Evolutionary conservation across 2,797 vertebrate genomes (phyloP).

Genomic region (Aotus griseimembra): DNA sequence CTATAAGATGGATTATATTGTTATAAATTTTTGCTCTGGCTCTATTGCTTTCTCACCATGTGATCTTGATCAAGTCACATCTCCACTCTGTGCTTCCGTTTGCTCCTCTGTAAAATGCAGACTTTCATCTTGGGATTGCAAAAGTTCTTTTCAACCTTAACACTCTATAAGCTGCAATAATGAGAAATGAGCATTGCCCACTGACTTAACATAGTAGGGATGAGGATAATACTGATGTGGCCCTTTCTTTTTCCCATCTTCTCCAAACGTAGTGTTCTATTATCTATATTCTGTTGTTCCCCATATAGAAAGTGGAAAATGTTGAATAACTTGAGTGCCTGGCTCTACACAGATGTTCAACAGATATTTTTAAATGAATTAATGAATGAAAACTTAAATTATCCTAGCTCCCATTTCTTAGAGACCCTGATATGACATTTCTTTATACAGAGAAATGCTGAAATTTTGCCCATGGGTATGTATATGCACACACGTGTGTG

Average conservation of each 20-base stretch:
- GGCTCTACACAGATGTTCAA: background rate
- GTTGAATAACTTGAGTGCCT: background rate
- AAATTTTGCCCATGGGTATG: background rate
- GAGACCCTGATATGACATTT: background rate
- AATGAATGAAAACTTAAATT: background rate
- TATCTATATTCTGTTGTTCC: background rate
- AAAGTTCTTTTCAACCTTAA: slow-evolving; percentile 12
- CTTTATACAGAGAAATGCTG: background rate
- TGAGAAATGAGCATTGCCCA: background rate
- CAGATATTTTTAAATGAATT: slow-evolving; percentile 15
- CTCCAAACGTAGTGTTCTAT: background rate
- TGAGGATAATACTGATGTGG: background rate
- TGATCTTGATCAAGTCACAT: background rate
- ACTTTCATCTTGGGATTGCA: background rate
- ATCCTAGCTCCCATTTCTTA: background rate
- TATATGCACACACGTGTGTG: background rate
- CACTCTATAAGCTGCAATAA: background rate
- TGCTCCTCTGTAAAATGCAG: background rate
- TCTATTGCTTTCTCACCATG: background rate
- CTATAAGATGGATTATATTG: background rate
- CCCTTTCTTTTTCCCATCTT: background rate
- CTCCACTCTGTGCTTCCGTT: background rate
- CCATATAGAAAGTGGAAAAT: background rate
- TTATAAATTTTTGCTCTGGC: background rate
- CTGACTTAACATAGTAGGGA: background rate